Conservation (phyloP, 2,888 invertebrate species). For the Strigamia transsilvanica region DNA sequence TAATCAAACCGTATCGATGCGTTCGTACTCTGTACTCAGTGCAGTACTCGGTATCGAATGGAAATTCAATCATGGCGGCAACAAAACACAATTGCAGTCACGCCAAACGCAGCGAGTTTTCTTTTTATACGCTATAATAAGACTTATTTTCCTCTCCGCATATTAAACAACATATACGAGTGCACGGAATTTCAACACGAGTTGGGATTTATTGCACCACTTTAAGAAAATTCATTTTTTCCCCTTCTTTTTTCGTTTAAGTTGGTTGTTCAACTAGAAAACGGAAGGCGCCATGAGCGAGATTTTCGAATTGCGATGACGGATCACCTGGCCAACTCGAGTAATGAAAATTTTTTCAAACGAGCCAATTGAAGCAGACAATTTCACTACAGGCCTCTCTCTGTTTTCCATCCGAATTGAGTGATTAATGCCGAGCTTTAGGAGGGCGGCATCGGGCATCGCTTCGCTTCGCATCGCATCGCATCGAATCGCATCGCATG, state of each 20-base stretch:
- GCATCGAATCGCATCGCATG: no score
- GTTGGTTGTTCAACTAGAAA: slow-evolving; percentile 3
- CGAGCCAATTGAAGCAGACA: slow-evolving; percentile 38
- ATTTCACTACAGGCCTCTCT: background rate
- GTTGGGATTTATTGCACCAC: slow-evolving; percentile 38
- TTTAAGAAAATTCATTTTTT: slow-evolving; percentile 11
- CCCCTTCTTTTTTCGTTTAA: background rate
- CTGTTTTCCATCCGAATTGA: slow-evolving; percentile 13
- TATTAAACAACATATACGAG: slow-evolving; percentile 5
- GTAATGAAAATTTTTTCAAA: slow-evolving; percentile 2
- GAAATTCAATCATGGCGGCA: slow-evolving; percentile 18
- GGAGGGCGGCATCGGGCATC: background rate
- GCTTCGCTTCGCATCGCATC: no score
- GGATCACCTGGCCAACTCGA: slow-evolving; percentile 25
- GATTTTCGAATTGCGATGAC: slow-evolving; percentile 15
- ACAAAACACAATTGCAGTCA: background rate
- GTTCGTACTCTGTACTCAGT: background rate
- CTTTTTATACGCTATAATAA: slow-evolving; percentile 25
- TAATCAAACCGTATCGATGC: background rate
- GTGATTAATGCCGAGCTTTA: slow-evolving; percentile 14
- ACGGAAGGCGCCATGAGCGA: background rate
- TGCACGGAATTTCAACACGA: slow-evolving; percentile 29
- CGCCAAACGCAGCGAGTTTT: background rate
- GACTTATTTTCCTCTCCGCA: slow-evolving; percentile 27
- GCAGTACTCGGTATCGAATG: background rate